phyloP scores from a whole-genome alignment of 2,113 vertebrate species.

The Mesembrinibis cayennensis region DNA sequence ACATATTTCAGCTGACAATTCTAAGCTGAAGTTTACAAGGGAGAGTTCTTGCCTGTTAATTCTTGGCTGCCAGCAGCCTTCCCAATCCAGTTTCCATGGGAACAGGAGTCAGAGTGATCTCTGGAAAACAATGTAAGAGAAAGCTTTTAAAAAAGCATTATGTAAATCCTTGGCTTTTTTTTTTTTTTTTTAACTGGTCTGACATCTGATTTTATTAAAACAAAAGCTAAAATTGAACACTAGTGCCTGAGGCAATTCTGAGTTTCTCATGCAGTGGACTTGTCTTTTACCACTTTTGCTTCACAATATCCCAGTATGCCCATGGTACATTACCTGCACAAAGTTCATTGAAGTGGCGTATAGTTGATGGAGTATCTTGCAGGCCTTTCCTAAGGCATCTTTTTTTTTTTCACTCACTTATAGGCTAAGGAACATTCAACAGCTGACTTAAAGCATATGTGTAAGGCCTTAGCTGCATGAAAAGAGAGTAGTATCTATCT shows the following conservation, averaged over 20 bases:
- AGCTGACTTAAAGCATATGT: neutral
- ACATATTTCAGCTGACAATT: neutral
- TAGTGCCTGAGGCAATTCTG: neutral
- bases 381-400: neutral
- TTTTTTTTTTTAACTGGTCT: neutral
- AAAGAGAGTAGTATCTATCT: neutral
- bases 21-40: conserved; percentile 11
- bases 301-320: neutral
- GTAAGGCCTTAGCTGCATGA: neutral
- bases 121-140: conserved; percentile 42
- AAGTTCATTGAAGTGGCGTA: neutral
- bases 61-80: conserved; percentile 42
- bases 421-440: neutral
- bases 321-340: neutral
- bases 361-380: neutral
- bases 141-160: conserved; percentile 51
- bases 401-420: neutral
- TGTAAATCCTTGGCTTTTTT: conserved; percentile 36
- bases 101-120: conserved; percentile 28
- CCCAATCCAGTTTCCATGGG: conserved; percentile 64
- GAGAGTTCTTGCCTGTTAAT: conserved; percentile 3
- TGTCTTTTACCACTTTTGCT: neutral
- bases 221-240: neutral
- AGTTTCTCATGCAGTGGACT: neutral
- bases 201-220: conserved; percentile 43